These are phyloP conservation scores for Drosophila virilis DNA, from an alignment of 1,140 invertebrate genomes.

Conservation along the genomic window DNA sequence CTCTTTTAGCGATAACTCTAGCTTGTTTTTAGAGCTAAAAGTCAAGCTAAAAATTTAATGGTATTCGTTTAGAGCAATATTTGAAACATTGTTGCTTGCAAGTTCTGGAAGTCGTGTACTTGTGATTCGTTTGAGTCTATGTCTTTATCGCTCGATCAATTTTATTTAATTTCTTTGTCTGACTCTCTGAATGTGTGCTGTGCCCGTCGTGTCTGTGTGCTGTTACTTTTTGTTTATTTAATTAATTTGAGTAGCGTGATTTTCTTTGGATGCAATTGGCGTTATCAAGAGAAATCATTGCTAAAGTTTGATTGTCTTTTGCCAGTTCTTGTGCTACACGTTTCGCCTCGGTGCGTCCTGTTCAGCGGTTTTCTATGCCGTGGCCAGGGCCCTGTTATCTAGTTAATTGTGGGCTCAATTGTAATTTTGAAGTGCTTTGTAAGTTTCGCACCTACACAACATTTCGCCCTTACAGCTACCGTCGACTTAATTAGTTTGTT, in stretches of 20 bases:
- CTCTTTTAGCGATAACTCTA: too few relatives aligned
- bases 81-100: too few relatives aligned
- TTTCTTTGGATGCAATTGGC: slow-evolving; percentile 42
- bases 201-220: neutral
- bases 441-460: slow-evolving; percentile 72
- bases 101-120: too few relatives aligned
- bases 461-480: slow-evolving; percentile 56
- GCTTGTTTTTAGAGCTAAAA: too few relatives aligned
- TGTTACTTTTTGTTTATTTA: slow-evolving; percentile 54
- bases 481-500: slow-evolving; percentile 81
- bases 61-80: too few relatives aligned
- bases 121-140: too few relatives aligned
- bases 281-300: slow-evolving; percentile 67
- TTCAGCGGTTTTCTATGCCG: neutral
- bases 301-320: slow-evolving; percentile 79
- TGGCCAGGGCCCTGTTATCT: slow-evolving; percentile 53
- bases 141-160: slow-evolving; percentile 9
- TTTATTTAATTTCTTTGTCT: slow-evolving; percentile 10
- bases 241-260: slow-evolving; percentile 68
- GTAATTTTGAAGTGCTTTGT: slow-evolving; percentile 70
- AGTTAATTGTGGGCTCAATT: slow-evolving; percentile 74
- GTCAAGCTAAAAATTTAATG: too few relatives aligned
- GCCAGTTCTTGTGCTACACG: slow-evolving; percentile 44
- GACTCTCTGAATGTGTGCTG: neutral
- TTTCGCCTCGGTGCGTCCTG: neutral